Percentiles rank a stretch among this genome's conserved stretches.
These are phyloP conservation scores for Hippocampus zosterae DNA, from an alignment of 2,113 vertebrate species.

Conservation along the genomic window DNA sequence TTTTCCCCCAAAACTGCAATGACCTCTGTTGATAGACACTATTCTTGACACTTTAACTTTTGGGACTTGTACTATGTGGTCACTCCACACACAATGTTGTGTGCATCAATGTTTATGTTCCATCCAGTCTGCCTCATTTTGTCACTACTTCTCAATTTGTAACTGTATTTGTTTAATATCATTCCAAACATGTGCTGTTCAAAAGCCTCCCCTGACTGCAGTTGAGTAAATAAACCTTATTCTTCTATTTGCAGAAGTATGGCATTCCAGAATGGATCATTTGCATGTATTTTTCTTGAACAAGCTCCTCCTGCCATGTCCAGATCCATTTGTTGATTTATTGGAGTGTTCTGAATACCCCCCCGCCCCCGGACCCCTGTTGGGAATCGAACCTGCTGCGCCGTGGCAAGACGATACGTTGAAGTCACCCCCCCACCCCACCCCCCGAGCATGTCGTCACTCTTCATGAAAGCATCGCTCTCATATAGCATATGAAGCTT, in stretches of 20 bases:
- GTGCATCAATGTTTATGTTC: too few species aligned
- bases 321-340: background rate
- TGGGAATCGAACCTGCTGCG: constrained; percentile 23
- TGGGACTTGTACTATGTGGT: too few species aligned
- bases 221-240: background rate
- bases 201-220: background rate
- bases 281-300: constrained; percentile 1
- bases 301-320: background rate
- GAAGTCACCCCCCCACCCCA: constrained; percentile 9
- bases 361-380: background rate
- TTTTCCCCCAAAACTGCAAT: background rate
- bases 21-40: too few species aligned
- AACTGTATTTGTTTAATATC: background rate
- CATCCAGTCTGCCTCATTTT: background rate
- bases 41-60: too few species aligned
- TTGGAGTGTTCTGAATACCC: background rate
- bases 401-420: constrained; percentile 22
- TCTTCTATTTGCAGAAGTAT: background rate
- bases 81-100: too few species aligned
- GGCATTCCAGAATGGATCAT: constrained; percentile 1
- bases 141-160: background rate
- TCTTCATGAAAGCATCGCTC: constrained; percentile 5
- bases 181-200: background rate
- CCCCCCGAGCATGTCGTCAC: constrained; percentile 12
- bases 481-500: constrained; percentile 27